These are phyloP conservation scores for Danio aesculapii DNA, from an alignment of 2,797 vertebrate species.

Conservation along the genomic window DNA sequence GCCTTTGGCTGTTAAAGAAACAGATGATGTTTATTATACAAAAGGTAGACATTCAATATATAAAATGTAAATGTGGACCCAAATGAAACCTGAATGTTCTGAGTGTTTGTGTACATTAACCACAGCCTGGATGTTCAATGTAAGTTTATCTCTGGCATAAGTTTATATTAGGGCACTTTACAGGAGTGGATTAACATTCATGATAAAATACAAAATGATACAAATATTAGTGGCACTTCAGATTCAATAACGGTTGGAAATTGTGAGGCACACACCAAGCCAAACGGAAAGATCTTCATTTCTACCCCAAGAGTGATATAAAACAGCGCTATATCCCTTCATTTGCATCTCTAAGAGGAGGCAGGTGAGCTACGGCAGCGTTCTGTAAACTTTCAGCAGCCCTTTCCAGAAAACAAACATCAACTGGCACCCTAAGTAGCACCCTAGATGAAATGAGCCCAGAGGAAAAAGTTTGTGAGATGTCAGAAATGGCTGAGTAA, in stretches of 20 bases:
- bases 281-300: constrained; percentile 34
- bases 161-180: constrained; percentile 32
- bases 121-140: neutral
- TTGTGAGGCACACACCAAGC: neutral
- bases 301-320: constrained; percentile 5
- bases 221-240: constrained; percentile 48
- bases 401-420: constrained; percentile 32
- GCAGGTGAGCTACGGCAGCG: constrained; percentile 21
- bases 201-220: constrained; percentile 39
- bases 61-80: constrained; percentile 32
- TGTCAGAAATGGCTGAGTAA: neutral
- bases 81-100: constrained; percentile 25
- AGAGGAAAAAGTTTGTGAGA: constrained; percentile 9
- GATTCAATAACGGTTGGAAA: constrained; percentile 24
- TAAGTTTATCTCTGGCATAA: neutral
- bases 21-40: constrained; percentile 22
- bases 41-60: constrained; percentile 43
- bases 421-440: constrained; percentile 20
- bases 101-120: constrained; percentile 5
- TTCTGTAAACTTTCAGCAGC: constrained; percentile 28
- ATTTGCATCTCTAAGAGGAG: constrained; percentile 16
- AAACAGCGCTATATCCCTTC: constrained; percentile 37
- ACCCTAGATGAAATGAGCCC: neutral
- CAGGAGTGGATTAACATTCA: constrained; percentile 26
- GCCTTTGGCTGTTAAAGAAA: constrained; percentile 23